A percentile compares a stretch with the other conserved stretches of the same genome.
phyloP scores from a whole-genome alignment of 2,797 vertebrate species.

The Falco berigora region DNA sequence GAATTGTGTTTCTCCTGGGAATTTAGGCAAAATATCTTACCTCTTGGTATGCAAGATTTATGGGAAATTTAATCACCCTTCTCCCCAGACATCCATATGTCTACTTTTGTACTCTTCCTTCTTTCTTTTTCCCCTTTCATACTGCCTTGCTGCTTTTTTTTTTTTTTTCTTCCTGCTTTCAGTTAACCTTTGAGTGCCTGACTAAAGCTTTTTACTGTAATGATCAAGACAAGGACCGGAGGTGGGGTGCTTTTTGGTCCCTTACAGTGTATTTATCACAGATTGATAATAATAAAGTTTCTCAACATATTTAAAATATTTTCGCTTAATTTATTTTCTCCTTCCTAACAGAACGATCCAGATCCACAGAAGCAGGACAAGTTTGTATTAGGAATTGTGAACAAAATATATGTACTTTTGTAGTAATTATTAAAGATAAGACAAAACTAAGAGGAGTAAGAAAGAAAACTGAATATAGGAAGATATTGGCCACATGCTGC shows the following conservation, averaged over 20 bases:
- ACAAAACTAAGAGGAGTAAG: background rate
- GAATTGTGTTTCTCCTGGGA: constrained; percentile 44
- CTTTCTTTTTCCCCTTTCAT: constrained; percentile 3
- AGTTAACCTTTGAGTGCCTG: constrained; percentile 20
- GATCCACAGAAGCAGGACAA: background rate
- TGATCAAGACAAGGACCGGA: background rate
- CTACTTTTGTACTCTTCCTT: constrained; percentile 4
- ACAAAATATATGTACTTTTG: background rate
- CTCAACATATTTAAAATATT: background rate
- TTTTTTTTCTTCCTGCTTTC: background rate
- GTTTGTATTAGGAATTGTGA: background rate
- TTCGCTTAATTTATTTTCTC: background rate
- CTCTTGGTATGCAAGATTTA: constrained; percentile 55
- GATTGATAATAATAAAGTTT: background rate
- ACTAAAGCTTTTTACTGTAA: background rate
- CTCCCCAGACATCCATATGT: constrained; percentile 43
- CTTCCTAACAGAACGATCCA: background rate
- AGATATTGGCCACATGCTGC: background rate
- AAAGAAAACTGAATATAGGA: background rate
- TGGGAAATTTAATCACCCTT: constrained; percentile 30
- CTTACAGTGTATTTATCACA: background rate
- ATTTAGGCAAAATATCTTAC: constrained; percentile 36
- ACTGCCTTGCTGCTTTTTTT: background rate
- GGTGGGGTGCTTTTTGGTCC: background rate
- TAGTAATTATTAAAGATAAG: background rate